phyloP scores from a whole-genome alignment of 2,888 invertebrate genomes.

The Drosophila seclusa region DNA sequence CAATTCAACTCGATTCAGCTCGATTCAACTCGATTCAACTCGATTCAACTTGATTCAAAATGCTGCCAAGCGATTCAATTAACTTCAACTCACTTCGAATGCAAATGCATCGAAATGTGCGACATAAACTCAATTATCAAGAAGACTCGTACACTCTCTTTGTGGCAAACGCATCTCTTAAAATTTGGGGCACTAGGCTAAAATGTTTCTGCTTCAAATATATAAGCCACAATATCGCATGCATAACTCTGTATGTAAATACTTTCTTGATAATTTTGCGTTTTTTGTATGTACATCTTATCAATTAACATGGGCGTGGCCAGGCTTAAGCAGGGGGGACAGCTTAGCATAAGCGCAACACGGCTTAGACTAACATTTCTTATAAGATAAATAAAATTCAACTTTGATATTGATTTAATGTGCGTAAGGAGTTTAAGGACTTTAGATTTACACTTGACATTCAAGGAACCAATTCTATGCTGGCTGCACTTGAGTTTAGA shows the following conservation, averaged over 20 bases:
- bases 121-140: conserved; percentile 23
- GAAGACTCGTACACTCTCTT: neutral
- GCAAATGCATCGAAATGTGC: conserved; percentile 26
- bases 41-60: conserved; percentile 9
- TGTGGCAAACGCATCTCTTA: neutral
- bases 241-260: too few relatives aligned
- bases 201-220: neutral
- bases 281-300: too few relatives aligned
- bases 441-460: neutral
- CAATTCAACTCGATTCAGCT: neutral
- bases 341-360: neutral
- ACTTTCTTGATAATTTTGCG: neutral
- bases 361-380: too few relatives aligned
- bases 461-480: neutral
- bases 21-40: conserved; percentile 23
- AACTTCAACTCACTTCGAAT: conserved; percentile 25
- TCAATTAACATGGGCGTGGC: too few relatives aligned
- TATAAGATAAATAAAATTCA: neutral
- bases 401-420: neutral
- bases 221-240: neutral
- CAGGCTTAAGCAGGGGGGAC: neutral
- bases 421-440: neutral
- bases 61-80: conserved; percentile 13
- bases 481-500: neutral
- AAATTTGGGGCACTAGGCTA: too few relatives aligned